Evolutionary conservation across 2,113 vertebrate genomes (phyloP).

Genomic region (Seriola rivoliana): DNA sequence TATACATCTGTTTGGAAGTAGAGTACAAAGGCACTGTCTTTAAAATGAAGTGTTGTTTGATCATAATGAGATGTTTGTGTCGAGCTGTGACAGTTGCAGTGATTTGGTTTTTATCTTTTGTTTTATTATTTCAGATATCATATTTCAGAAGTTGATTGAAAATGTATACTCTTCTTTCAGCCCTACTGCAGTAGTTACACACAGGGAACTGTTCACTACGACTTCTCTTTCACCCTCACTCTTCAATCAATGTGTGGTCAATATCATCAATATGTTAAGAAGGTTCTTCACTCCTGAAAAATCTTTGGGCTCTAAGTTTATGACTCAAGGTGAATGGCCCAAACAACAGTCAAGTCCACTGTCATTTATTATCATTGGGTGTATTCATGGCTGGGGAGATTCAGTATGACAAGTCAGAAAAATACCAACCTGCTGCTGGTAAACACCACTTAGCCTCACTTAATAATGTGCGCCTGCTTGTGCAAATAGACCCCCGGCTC

Average conservation of each 20-base stretch:
- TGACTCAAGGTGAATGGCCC: not conserved
- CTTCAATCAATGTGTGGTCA: not conserved
- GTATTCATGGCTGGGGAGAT: too few species aligned
- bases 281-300: not conserved
- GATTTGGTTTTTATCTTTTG: slow-evolving; percentile 27
- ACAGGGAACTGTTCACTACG: not conserved
- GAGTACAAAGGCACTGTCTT: slow-evolving; percentile 45
- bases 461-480: not conserved
- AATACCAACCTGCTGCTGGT: not conserved
- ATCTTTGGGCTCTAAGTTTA: too few species aligned
- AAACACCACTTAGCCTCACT: not conserved
- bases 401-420: too few species aligned
- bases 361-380: not conserved
- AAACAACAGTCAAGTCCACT: not conserved
- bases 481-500: not conserved
- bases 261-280: not conserved
- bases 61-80: slow-evolving; percentile 55
- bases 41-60: slow-evolving; percentile 52
- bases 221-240: not conserved
- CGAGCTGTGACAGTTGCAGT: slow-evolving; percentile 36
- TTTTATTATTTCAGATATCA: slow-evolving; percentile 31
- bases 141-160: not conserved
- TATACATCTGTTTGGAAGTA: slow-evolving; percentile 53
- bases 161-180: not conserved
- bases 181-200: too few species aligned